phyloP scores from a whole-genome alignment of 2,113 vertebrate genomes.

The Collichthys lucidus region DNA sequence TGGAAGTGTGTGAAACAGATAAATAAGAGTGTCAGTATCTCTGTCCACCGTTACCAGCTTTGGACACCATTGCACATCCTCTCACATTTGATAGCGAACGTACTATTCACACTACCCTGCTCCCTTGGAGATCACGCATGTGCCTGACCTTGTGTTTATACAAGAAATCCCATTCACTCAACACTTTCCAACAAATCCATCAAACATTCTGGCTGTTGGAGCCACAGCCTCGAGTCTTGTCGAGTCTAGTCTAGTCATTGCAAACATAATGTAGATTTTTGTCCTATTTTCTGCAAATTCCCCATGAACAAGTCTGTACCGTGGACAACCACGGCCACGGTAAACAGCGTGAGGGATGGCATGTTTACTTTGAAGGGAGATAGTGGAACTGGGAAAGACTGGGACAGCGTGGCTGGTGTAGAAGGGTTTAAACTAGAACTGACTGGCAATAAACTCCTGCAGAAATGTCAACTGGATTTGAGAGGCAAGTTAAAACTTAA shows the following conservation, averaged over 20 bases:
- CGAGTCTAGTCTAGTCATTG: rapidly evolving
- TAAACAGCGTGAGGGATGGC: not conserved
- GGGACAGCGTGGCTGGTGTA: slow-evolving; percentile 19
- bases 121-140: slow-evolving; percentile 14
- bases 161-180: slow-evolving; percentile 29
- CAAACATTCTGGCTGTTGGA: not conserved
- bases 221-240: not conserved
- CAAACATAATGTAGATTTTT: not conserved
- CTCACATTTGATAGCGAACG: not conserved
- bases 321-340: not conserved
- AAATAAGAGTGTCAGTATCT: not conserved
- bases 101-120: not conserved
- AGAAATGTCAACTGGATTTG: too few relatives aligned
- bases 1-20: slow-evolving; percentile 21
- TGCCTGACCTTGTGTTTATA: slow-evolving; percentile 17
- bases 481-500: not conserved
- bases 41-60: not conserved
- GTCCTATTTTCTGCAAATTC: not conserved
- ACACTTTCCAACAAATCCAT: slow-evolving; percentile 16
- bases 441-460: slow-evolving; percentile 21
- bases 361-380: slow-evolving; percentile 61
- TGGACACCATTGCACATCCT: not conserved
- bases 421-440: slow-evolving; percentile 34
- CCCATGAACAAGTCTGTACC: not conserved
- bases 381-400: slow-evolving; percentile 57